Evolutionary conservation across 2,888 invertebrate species (phyloP), one percentile per base, ranked within the genome.

Genomic region (Campopleginae sp.): DNA sequence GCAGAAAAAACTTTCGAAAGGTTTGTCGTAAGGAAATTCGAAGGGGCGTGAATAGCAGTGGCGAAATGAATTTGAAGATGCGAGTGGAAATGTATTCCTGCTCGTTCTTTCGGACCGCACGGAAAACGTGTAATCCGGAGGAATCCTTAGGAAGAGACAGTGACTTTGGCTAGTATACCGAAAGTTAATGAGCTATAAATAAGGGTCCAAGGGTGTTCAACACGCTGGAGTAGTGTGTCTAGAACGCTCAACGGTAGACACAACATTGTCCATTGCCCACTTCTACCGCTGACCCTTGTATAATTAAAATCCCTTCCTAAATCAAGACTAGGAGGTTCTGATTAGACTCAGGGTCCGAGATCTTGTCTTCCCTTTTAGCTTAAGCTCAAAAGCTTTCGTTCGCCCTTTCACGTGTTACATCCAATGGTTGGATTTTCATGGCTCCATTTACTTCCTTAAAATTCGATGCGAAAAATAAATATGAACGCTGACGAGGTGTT

Each of bases 221-320:
- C 51, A 31, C 38, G 38, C 63, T 6, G 51, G n/a, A 61, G 70
- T 71, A 61, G 70, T 71, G 51, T 19, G 61, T 79, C 61, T 48
- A 46, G 19, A 70, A 54, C 63, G 54, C 63, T 23, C 77, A 66
- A 46, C 78, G 58, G 70, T 44, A 58, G 51, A 77, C 82, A 87
- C 87, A 88, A 89, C 44, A 58, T 66, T 66, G 42, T 19, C 66
- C 80, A 46, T 68, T 58, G 74, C 31, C 58, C 58, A 88, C 89
- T 86, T 86, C 84, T 88, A 88, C 89, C 91, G 90, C 90, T 91
- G 90, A 91, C 92, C 92, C 92, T 91, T 87, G 90, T 91, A 92
- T 72, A 72, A 92, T 92, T 92, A 92, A 92, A 91, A 91, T 92
- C 91, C 92, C 89, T 87, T 87, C 89, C 91, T 92, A 92, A 92